Conservation (phyloP, 35 echinoderm and acorn worm genomes). For the Apostichopus parvimensis region DNA sequence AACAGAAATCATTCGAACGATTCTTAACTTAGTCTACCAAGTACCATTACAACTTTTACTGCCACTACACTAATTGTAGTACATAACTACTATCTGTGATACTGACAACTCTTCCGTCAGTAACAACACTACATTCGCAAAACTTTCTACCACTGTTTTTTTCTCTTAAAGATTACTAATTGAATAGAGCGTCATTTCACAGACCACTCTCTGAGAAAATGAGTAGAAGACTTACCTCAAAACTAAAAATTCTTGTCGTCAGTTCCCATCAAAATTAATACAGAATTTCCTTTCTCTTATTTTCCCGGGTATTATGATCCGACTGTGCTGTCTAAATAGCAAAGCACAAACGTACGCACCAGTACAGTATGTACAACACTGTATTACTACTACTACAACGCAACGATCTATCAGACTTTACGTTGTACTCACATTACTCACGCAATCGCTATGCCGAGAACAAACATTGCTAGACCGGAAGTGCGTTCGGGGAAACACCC, state of each 20-base stretch:
- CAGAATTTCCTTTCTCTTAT: constrained; percentile 2
- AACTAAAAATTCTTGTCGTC: background rate
- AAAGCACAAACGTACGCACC: background rate
- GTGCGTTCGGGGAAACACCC: constrained; percentile 96
- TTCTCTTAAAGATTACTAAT: too few species aligned
- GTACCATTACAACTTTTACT: too few species aligned
- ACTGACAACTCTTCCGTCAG: too few species aligned
- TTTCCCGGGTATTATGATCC: constrained; percentile 22
- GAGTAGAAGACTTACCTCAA: background rate
- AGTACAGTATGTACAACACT: background rate
- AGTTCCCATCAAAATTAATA: background rate
- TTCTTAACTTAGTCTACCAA: too few species aligned
- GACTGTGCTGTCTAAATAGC: background rate
- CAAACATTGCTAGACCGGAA: constrained; percentile 66
- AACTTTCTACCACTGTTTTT: too few species aligned
- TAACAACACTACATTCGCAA: too few species aligned
- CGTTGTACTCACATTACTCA: constrained; percentile 38
- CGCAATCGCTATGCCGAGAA: constrained; percentile 40
- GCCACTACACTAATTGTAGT: too few species aligned
- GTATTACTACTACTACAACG: background rate
- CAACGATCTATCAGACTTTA: background rate
- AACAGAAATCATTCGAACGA: too few species aligned
- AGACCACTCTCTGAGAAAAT: background rate
- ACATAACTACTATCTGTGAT: too few species aligned
- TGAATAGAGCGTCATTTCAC: too few species aligned